A percentile compares a stretch with the other conserved stretches of the same genome.
These are phyloP conservation scores for Ditylenchus dipsaci DNA, from an alignment of 1,140 invertebrate genomes.

Conservation along the genomic window DNA sequence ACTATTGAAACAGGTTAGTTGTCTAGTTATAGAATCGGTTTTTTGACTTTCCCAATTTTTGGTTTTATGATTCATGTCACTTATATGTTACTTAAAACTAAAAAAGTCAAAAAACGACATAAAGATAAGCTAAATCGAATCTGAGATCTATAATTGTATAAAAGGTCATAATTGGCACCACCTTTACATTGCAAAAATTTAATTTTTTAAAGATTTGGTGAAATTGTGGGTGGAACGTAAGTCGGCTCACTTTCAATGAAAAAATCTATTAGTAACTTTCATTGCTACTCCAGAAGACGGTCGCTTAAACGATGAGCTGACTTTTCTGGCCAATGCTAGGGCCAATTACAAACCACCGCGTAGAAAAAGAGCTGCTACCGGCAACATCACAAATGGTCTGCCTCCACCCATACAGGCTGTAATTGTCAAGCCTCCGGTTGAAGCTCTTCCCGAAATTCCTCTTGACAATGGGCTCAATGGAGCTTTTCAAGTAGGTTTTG, in stretches of 20 bases:
- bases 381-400: not conserved
- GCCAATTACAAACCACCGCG: slow-evolving; percentile 13
- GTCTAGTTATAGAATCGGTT: too few species aligned
- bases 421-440: slow-evolving; percentile 5
- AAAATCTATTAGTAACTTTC: not conserved
- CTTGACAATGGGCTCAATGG: slow-evolving; percentile 54
- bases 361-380: not conserved
- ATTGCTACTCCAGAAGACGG: slow-evolving; percentile 50
- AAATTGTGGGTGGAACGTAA: slow-evolving; percentile 57
- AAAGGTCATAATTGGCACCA: too few species aligned
- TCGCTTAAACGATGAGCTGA: slow-evolving; percentile 54
- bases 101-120: too few species aligned
- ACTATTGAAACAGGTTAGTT: slow-evolving; percentile 44
- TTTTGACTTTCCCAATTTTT: too few species aligned
- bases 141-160: too few species aligned
- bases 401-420: not conserved
- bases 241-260: slow-evolving; percentile 10
- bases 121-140: too few species aligned
- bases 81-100: too few species aligned
- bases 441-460: slow-evolving; percentile 43
- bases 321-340: slow-evolving; percentile 39
- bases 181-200: too few species aligned
- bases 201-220: slow-evolving; percentile 43
- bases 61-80: too few species aligned
- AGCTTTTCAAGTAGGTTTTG: slow-evolving; percentile 37